Base-by-base conservation (phyloP, 2,888 invertebrate genomes). In the Stomorhina lunata region DNA sequence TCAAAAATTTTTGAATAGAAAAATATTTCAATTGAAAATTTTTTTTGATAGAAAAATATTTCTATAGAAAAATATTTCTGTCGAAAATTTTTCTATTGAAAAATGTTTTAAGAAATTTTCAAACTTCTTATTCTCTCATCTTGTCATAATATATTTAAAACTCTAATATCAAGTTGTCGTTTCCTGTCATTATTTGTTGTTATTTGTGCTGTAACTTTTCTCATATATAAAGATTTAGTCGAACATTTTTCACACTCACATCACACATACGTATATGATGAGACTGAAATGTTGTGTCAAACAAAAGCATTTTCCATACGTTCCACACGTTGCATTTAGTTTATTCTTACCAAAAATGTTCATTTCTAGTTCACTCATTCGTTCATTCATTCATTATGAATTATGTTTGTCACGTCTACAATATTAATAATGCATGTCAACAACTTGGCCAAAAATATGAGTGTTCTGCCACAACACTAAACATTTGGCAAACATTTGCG, bases 351-450 rank as follows among this genome's bases (percentile, higher is more conserved):
- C 20, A n/a, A n/a, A n/a, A n/a, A n/a, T 32, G 37, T 29, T 27
- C 61, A 50, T 50, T 27, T 29, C 27, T n/a, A n/a, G n/a, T 73
- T 61, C 63, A 57, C 3, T 69, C 57, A 15, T 57, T 57, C 53
- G 29, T 73, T 37, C 40, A 37, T 25, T 77, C 61, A 69, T 77
- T 68, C 59, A 71, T 53, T 79, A 86, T 73, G 85, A 86, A 88
- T 87, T 72, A 84, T 81, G 86, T 88, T 86, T 85, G 78, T 80
- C 80, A 84, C 78, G 84, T 80, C 57, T 57, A 76, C 87, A 86
- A 88, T 89, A 89, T 89, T 88, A 88, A 89, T 88, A 89, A 88
- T 89, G 89, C 86, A 87, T 85, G 89, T 88, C 88, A 89, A 89
- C 89, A 84, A 84, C 84, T 79, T 81, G 79, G 75, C 68, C 80